Evolutionary conservation across 2,113 vertebrate genomes (phyloP).

Genomic region (Eretmochelys imbricata): DNA sequence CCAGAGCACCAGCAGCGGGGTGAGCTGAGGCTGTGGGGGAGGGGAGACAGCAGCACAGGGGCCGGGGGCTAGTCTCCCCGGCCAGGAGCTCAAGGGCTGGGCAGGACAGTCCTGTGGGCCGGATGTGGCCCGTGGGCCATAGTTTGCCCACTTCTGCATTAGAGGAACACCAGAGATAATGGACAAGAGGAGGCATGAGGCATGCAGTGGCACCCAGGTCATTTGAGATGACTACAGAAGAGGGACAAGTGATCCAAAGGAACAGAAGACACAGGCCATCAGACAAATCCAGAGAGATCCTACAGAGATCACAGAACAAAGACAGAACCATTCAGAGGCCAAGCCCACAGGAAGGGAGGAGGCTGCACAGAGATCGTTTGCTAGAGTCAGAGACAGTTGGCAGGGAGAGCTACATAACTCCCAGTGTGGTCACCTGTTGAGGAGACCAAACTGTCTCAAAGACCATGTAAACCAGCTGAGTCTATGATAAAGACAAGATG

Average conservation of each 20-base stretch:
- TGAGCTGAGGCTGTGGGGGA: too few relatives aligned
- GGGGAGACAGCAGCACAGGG: too few relatives aligned
- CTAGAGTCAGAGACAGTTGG: not conserved
- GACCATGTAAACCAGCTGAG: not conserved
- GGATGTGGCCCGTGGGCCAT: too few relatives aligned
- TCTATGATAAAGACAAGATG: not conserved
- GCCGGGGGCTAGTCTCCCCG: too few relatives aligned
- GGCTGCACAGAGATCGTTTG: not conserved
- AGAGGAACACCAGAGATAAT: not conserved
- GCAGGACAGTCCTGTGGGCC: too few relatives aligned
- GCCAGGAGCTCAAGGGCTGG: too few relatives aligned
- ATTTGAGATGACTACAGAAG: not conserved
- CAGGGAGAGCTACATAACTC: not conserved
- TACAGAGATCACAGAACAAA: not conserved
- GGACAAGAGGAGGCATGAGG: not conserved
- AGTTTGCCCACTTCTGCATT: too few relatives aligned
- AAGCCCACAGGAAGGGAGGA: not conserved
- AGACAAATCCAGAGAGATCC: not conserved
- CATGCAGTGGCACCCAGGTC: not conserved
- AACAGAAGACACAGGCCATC: not conserved
- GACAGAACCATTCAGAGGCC: too few relatives aligned
- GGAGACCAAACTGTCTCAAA: not conserved
- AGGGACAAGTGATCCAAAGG: not conserved
- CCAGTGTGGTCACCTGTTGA: not conserved
- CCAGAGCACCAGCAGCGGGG: too few relatives aligned